Conservation (phyloP, 2,888 invertebrate genomes). For the Saturnia pavonia region DNA sequence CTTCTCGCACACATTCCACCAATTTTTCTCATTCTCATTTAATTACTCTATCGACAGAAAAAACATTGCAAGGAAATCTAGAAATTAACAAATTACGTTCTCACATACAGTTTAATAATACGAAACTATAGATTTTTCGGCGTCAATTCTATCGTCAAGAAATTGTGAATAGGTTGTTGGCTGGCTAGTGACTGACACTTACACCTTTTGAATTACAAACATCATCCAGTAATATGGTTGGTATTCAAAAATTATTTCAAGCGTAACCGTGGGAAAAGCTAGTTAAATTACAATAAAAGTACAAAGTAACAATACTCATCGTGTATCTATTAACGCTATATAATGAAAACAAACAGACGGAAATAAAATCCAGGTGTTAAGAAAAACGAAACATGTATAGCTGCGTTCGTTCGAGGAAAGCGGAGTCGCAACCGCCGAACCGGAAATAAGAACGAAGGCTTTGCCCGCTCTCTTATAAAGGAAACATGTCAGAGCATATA, state of each 20-base stretch:
- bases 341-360: constrained; percentile 2
- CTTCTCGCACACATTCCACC: too few species aligned
- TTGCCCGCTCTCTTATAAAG: constrained; percentile 67
- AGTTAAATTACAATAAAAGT: background rate
- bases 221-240: too few species aligned
- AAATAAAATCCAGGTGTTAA: background rate
- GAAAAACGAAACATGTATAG: background rate
- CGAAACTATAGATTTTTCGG: background rate
- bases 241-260: background rate
- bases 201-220: too few species aligned
- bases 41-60: background rate
- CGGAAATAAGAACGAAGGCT: constrained; percentile 65
- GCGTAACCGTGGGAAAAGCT: background rate
- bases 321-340: background rate
- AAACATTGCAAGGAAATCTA: background rate
- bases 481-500: constrained; percentile 58
- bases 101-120: background rate
- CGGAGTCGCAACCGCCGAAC: constrained; percentile 57
- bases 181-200: too few species aligned
- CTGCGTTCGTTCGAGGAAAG: constrained; percentile 50
- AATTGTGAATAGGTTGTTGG: too few species aligned
- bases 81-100: background rate
- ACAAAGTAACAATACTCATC: background rate
- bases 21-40: too few species aligned
- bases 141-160: too few species aligned